Evolutionary conservation across 2,113 vertebrate species (phyloP).

Genomic region (Egretta garzetta): DNA sequence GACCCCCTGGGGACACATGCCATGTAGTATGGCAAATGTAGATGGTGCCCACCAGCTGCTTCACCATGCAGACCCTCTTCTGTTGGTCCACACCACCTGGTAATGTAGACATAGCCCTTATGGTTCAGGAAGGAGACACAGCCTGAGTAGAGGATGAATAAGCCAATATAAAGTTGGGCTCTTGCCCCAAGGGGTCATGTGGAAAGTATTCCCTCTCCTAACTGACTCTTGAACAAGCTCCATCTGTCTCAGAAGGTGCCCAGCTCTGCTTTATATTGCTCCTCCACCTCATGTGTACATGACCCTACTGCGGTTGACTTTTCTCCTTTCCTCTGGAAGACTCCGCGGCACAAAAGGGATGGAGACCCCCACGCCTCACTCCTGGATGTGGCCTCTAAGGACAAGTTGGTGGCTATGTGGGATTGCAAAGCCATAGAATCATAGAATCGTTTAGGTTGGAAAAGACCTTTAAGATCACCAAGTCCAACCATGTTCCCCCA

Average conservation of each 20-base stretch:
- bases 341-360: not conserved
- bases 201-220: not conserved
- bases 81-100: not conserved
- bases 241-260: not conserved
- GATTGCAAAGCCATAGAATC: not conserved
- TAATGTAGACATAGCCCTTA: not conserved
- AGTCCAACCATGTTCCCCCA: not conserved
- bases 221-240: not conserved
- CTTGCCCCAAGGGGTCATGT: not conserved
- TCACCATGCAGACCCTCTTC: not conserved
- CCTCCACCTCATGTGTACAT: not conserved
- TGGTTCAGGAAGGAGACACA: not conserved
- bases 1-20: accelerated
- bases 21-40: not conserved
- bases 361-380: not conserved
- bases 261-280: not conserved
- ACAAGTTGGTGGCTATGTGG: not conserved
- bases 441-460: too few relatives aligned
- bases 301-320: not conserved
- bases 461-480: too few relatives aligned
- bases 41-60: not conserved
- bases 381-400: not conserved
- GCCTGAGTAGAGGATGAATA: accelerated
- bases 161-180: not conserved
- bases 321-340: not conserved